Evolutionary conservation across 2,888 invertebrate species (phyloP).

Genomic region (Rhagophthalmus giganteus): DNA sequence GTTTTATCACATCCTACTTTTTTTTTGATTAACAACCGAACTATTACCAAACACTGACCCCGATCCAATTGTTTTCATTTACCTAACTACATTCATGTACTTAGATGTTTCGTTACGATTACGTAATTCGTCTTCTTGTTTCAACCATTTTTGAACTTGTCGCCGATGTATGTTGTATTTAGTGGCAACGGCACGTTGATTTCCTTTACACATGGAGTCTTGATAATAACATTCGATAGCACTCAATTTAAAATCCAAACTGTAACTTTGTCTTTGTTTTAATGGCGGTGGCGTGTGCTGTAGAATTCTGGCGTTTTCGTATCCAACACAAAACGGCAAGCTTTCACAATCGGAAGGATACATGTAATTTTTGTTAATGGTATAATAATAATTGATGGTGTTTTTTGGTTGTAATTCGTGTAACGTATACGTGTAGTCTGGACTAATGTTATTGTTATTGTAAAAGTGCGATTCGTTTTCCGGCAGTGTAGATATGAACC

Average conservation of each 20-base stretch:
- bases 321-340: slow-evolving; percentile 33
- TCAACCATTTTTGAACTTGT: slow-evolving; percentile 62
- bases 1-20: slow-evolving; percentile 4
- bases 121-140: slow-evolving; percentile 56
- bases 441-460: slow-evolving; percentile 44
- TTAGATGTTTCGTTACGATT: slow-evolving; percentile 48
- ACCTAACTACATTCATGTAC: slow-evolving; percentile 41
- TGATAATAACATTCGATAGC: slow-evolving; percentile 60
- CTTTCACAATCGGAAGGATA: slow-evolving; percentile 37
- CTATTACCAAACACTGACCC: neutral
- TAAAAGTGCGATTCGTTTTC: slow-evolving; percentile 25
- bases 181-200: slow-evolving; percentile 56
- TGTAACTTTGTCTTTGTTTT: slow-evolving; percentile 55
- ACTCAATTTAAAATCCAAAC: slow-evolving; percentile 60
- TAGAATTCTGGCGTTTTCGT: slow-evolving; percentile 38
- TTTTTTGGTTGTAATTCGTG: slow-evolving; percentile 55
- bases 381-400: slow-evolving; percentile 55
- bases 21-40: neutral
- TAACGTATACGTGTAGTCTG: slow-evolving; percentile 47
- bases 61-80: neutral
- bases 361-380: slow-evolving; percentile 48
- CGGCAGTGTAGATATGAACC: slow-evolving; percentile 10
- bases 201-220: slow-evolving; percentile 56
- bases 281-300: slow-evolving; percentile 34
- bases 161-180: slow-evolving; percentile 57